phyloP scores from a whole-genome alignment of 2,888 invertebrate species.

The Hemaris fuciformis region DNA sequence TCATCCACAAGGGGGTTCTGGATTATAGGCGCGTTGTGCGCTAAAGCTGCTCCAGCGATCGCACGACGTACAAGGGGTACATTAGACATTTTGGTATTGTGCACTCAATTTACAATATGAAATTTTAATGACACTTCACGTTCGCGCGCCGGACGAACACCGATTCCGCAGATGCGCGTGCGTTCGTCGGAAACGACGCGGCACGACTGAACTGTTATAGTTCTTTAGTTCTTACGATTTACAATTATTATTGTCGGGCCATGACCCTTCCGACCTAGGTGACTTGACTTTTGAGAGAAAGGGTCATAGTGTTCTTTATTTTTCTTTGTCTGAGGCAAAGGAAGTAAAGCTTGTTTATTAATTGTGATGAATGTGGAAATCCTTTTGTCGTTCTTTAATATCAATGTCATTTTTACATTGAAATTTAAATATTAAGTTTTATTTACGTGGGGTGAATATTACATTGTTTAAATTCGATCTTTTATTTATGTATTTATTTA shows the following conservation, averaged over 20 bases:
- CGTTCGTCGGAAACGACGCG: conserved; percentile 31
- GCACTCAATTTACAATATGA: conserved; percentile 11
- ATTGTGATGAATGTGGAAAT: neutral
- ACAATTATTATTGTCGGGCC: neutral
- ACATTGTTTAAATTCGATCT: too few relatives aligned
- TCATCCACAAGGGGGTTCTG: conserved; percentile 45
- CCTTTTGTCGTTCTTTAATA: neutral
- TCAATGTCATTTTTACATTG: too few relatives aligned
- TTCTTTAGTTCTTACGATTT: neutral
- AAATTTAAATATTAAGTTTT: too few relatives aligned
- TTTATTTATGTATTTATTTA: too few relatives aligned
- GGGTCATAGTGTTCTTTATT: neutral
- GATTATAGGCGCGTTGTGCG: conserved; percentile 45
- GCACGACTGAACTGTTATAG: conserved; percentile 1
- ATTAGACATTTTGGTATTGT: conserved; percentile 51
- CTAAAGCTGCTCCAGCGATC: conserved; percentile 64
- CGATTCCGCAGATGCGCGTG: conserved; percentile 45
- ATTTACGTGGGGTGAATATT: neutral
- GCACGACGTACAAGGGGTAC: conserved; percentile 68
- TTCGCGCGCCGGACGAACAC: conserved; percentile 17
- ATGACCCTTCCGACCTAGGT: neutral
- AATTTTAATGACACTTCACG: neutral
- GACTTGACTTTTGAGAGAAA: neutral
- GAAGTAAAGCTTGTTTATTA: neutral
- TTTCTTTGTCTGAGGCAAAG: neutral